Conservation (phyloP, 2,888 invertebrate genomes). For the Eledona agricola region DNA sequence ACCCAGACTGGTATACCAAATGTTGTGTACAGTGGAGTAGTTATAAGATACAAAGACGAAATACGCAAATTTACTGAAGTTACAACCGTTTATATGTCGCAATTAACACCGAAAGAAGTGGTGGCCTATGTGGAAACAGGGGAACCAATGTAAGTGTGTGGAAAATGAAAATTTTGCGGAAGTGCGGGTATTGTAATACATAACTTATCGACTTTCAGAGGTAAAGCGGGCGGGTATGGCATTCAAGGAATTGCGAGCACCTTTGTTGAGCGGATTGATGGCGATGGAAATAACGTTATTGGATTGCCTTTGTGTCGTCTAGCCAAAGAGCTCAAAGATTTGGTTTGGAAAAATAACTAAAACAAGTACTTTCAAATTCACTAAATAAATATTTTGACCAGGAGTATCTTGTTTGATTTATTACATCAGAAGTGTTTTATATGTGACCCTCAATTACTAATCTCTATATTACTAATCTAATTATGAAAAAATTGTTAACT, state of each 20-base stretch:
- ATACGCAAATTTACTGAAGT: constrained; percentile 79
- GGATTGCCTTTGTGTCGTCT: constrained; percentile 71
- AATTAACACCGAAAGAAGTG: constrained; percentile 78
- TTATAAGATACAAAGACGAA: constrained; percentile 71
- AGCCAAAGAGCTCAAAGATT: constrained; percentile 49
- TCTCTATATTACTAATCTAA: not conserved
- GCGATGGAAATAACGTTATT: constrained; percentile 75
- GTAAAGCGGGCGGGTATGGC: constrained; percentile 76
- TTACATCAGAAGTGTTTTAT: not conserved
- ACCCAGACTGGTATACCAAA: constrained; percentile 75
- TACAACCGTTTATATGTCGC: constrained; percentile 83
- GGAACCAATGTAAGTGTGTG: constrained; percentile 81
- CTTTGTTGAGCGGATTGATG: constrained; percentile 70
- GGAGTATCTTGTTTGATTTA: not conserved
- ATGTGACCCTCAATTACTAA: not conserved
- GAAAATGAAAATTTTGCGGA: constrained; percentile 2
- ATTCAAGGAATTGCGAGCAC: constrained; percentile 74
- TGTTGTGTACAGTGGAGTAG: constrained; percentile 87
- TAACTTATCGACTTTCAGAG: constrained; percentile 51
- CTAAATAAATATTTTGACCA: constrained; percentile 43
- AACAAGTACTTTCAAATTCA: constrained; percentile 19
- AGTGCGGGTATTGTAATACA: constrained; percentile 21
- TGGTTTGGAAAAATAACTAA: too few species aligned
- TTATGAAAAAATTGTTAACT: too few species aligned
- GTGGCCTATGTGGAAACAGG: constrained; percentile 84